These are phyloP conservation scores for Dicrurus megarhynchus DNA, from an alignment of 2,113 vertebrate species.

Conservation along the genomic window DNA sequence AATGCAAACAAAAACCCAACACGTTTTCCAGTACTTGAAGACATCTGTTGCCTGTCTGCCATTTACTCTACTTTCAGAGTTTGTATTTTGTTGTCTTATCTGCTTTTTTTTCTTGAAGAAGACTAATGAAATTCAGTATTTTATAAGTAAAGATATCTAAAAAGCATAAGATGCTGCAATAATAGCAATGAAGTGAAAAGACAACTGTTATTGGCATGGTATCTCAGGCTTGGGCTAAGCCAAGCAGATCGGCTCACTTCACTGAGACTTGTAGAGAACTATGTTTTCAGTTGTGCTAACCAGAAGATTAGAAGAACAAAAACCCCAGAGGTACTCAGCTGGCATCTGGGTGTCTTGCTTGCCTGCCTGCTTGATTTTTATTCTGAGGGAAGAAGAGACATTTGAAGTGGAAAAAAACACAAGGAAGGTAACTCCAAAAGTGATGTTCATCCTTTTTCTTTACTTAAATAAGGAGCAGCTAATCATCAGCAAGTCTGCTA, in stretches of 20 bases:
- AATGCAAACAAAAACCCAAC: not conserved
- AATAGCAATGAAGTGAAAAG: not conserved
- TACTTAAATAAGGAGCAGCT: not conserved
- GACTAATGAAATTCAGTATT: not conserved
- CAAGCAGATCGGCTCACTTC: not conserved
- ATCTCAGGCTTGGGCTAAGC: not conserved
- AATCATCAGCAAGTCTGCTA: not conserved
- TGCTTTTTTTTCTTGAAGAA: not conserved
- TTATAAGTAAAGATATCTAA: not conserved
- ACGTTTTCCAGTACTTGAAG: not conserved
- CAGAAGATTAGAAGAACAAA: not conserved
- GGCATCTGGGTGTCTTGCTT: not conserved
- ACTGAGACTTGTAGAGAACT: not conserved
- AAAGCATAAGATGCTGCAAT: not conserved
- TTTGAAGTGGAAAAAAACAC: not conserved
- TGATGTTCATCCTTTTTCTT: not conserved
- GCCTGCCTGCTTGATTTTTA: not conserved
- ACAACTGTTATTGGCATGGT: not conserved
- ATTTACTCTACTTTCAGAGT: not conserved
- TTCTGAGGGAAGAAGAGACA: not conserved
- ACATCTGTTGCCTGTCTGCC: not conserved
- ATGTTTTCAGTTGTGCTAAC: not conserved
- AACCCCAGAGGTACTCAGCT: not conserved
- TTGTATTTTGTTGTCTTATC: not conserved
- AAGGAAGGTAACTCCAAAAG: not conserved